Evolutionary conservation across 2,888 invertebrate species (phyloP).

Genomic region (Branchellion lobata): DNA sequence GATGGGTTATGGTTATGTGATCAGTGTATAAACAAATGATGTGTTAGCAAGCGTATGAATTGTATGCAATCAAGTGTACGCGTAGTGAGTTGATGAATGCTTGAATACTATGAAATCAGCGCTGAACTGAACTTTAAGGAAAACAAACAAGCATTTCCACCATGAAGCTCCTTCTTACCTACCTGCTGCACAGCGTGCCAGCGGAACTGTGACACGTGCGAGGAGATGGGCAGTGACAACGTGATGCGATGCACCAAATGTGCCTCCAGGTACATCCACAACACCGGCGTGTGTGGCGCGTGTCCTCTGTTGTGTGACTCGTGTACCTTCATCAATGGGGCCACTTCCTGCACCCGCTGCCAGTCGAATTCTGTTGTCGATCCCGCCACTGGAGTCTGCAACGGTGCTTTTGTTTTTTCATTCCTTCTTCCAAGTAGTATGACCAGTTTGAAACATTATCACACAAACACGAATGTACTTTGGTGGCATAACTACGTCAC

Average conservation of each 20-base stretch:
- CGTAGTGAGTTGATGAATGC: no score
- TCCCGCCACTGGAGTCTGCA: constrained; percentile 38
- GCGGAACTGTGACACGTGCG: constrained; percentile 43
- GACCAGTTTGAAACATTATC: neutral
- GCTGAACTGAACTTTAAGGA: no score
- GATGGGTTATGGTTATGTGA: no score
- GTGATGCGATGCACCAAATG: constrained; percentile 46
- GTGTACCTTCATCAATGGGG: constrained; percentile 41
- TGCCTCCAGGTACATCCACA: constrained; percentile 43
- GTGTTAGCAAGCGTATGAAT: no score
- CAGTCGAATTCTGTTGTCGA: constrained; percentile 31
- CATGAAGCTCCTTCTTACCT: neutral
- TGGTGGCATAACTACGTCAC: neutral
- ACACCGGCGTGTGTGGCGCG: constrained; percentile 47
- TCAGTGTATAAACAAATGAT: no score
- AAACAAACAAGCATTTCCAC: no score
- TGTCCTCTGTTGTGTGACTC: constrained; percentile 46
- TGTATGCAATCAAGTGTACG: no score
- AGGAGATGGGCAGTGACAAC: constrained; percentile 36
- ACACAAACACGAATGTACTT: neutral
- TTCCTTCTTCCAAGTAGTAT: neutral
- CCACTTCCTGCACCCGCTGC: constrained; percentile 45
- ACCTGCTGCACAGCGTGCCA: constrained; percentile 44
- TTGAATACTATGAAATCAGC: no score
- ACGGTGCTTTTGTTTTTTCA: constrained; percentile 35